Conservation (phyloP, 1,140 invertebrate species). For the Drosophila ohnishii region DNA sequence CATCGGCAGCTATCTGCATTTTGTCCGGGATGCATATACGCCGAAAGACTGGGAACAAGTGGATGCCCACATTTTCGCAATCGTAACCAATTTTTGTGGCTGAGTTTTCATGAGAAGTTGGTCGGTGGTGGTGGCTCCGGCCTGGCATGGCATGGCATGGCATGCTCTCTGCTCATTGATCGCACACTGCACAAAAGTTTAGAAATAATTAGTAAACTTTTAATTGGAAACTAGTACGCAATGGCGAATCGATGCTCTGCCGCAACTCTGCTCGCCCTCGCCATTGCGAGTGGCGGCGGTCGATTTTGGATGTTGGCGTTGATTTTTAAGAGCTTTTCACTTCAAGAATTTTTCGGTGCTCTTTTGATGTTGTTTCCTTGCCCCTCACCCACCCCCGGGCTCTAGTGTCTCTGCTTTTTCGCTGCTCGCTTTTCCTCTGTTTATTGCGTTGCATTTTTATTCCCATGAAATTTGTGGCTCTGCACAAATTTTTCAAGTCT, state of each 20-base stretch:
- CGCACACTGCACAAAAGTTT: conserved; percentile 74
- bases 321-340: conserved; percentile 77
- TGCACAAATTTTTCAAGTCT: conserved; percentile 79
- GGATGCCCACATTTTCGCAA: conserved; percentile 38
- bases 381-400: background rate
- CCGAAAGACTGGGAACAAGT: conserved; percentile 10
- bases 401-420: conserved; percentile 16
- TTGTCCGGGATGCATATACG: conserved; percentile 18
- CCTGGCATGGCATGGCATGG: conserved; percentile 66
- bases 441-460: conserved; percentile 79
- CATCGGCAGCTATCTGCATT: conserved; percentile 23
- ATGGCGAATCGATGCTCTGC: conserved; percentile 65
- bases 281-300: conserved; percentile 65
- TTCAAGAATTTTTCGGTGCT: conserved; percentile 68
- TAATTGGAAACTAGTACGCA: conserved; percentile 81
- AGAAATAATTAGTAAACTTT: conserved; percentile 82
- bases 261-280: conserved; percentile 5
- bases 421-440: conserved; percentile 38
- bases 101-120: conserved; percentile 45
- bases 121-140: conserved; percentile 11
- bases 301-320: conserved; percentile 75
- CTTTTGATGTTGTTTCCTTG: conserved; percentile 59
- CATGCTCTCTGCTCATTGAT: conserved; percentile 79
- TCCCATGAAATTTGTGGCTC: conserved; percentile 75
- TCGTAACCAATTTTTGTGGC: conserved; percentile 76